phyloP scores from a whole-genome alignment of 2,888 invertebrate species.

The Nebria salina region DNA sequence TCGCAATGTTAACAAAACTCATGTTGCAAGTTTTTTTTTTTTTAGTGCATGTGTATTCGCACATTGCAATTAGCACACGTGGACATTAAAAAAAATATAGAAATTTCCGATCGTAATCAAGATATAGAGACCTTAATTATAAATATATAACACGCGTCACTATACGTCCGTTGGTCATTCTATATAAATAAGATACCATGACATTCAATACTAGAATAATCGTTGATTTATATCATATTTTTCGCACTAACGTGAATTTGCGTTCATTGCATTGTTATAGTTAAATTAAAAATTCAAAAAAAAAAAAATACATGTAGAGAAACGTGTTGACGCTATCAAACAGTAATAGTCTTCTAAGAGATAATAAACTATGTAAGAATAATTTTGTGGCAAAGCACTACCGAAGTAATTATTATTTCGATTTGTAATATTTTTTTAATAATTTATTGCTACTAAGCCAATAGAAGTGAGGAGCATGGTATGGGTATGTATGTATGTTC shows the following conservation, averaged over 20 bases:
- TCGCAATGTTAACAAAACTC: not conserved
- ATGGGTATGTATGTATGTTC: too few species aligned
- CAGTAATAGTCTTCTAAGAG: too few species aligned
- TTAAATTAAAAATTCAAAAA: not conserved
- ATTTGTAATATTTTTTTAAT: too few species aligned
- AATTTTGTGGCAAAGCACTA: too few species aligned
- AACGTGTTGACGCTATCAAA: too few species aligned
- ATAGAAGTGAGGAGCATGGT: too few species aligned
- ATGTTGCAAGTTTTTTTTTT: not conserved
- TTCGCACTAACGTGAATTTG: not conserved
- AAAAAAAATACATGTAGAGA: too few species aligned
- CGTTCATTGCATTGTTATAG: not conserved
- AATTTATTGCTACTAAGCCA: too few species aligned
- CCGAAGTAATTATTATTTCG: too few species aligned
- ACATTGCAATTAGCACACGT: not conserved
- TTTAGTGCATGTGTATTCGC: not conserved
- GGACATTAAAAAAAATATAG: not conserved
- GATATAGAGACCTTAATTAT: not conserved
- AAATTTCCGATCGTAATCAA: not conserved
- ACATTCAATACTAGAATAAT: not conserved
- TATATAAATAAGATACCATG: not conserved
- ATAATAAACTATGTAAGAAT: too few species aligned
- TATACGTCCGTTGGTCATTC: not conserved
- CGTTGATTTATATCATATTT: not conserved
- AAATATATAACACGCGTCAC: constrained; percentile 1